Evolutionary conservation across 1,140 invertebrate genomes (phyloP), one percentile per base, ranked within the genome.

Genomic region (Bombus vancouverensis): DNA sequence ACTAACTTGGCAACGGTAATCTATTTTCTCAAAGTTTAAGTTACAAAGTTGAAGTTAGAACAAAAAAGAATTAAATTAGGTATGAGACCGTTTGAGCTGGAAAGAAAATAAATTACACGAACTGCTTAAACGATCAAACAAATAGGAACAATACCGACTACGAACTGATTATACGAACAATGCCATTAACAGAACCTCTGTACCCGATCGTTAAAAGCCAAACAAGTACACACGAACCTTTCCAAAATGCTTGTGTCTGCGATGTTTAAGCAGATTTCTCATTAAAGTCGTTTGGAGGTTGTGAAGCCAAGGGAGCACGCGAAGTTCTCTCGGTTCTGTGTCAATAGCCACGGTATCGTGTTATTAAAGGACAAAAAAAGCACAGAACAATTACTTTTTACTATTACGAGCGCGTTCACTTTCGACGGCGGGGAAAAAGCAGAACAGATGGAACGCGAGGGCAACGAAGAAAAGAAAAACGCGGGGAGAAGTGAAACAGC

Each of bases 361-460:
- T 72, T 44, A 72, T 44, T 72, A 72, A 72, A n/a, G 2, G 28
- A 12, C 13, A 42, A 72, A 42, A 42, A 47, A n/a, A 34, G 18
- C 18, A 28, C 9, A 39, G 59, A 39, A 80, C 42, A 53, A 92
- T 92, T 91, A 92, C 87, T 59, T 84, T 88, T 88, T 85, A 90
- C 74, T 77, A 59, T 42, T 78, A 28, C 3, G n/a, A 4, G 73
- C 66, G 77, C 62, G 88, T 72, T 77, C 74, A 47, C 74, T 83
- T 88, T 87, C 74, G 66, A 70, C 47, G 85, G 32, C 0, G 0
- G 28, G 4, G 59, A 6, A 66, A 66, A 66, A 34, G 6, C 32
- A 18, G 32, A 18, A 32, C 18, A 68, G 32, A 68, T 37, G 66
- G 66, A 68, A 68, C 66, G 66, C 66, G 66, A 37, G 34, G 66